Conservation (phyloP, 2,113 vertebrate species). For the Donacobius atricapilla region DNA sequence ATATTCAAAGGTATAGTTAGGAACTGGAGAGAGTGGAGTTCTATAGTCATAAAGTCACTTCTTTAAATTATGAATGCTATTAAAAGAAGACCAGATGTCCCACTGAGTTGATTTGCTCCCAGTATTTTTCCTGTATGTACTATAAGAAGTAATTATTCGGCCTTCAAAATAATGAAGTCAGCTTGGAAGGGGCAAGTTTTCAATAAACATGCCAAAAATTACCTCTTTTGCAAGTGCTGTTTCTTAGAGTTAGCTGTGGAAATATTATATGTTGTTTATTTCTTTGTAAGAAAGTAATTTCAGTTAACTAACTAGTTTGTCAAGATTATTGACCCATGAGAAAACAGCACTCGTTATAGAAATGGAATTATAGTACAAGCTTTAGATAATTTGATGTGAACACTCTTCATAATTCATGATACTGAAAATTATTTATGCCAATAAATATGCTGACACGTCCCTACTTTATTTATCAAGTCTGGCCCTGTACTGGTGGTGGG, state of each 20-base stretch:
- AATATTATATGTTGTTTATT: not conserved
- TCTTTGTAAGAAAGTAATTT: not conserved
- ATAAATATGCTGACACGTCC: not conserved
- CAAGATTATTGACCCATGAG: not conserved
- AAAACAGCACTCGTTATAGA: not conserved
- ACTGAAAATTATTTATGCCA: not conserved
- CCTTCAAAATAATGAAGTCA: not conserved
- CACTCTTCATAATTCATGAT: not conserved
- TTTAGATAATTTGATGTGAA: conserved; percentile 2
- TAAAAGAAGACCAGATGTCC: conserved; percentile 11
- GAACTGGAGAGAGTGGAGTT: not conserved
- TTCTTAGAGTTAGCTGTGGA: not conserved
- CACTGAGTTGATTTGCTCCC: not conserved
- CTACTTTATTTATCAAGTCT: not conserved
- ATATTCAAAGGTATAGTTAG: not conserved
- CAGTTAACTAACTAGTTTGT: conserved; percentile 10
- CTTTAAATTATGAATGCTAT: not conserved
- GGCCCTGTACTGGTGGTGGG: not conserved
- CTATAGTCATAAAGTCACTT: not conserved
- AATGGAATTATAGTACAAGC: not conserved
- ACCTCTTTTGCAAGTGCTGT: not conserved
- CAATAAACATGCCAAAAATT: conserved; percentile 24
- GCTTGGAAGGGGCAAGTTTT: not conserved
- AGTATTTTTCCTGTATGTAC: conserved; percentile 1
- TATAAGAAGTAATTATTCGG: conserved; percentile 18